These are phyloP conservation scores for Notolabrus celidotus DNA, from an alignment of 2,797 vertebrate genomes.

Conservation along the genomic window DNA sequence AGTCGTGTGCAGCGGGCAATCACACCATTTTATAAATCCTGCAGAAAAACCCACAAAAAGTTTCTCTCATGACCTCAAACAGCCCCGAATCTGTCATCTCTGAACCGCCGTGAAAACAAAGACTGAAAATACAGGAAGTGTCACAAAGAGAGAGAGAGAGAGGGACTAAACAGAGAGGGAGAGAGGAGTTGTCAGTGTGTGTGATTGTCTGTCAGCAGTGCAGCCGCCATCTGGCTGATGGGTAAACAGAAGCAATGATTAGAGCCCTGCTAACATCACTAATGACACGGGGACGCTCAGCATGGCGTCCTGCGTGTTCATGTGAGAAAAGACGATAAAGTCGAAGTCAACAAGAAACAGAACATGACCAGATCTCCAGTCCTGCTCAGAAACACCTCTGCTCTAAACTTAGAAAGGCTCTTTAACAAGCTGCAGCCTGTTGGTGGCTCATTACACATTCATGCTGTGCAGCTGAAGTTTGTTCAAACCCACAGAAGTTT, in stretches of 20 bases:
- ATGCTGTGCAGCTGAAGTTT: conserved; percentile 13
- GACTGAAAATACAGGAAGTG: neutral
- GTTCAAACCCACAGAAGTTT: neutral
- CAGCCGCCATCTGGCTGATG: conserved; percentile 59
- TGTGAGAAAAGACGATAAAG: neutral
- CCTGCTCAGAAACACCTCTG: neutral
- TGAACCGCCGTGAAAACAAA: too few relatives aligned
- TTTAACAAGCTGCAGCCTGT: neutral
- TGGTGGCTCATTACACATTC: conserved; percentile 6
- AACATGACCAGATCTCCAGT: neutral
- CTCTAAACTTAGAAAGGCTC: neutral
- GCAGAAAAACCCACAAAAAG: neutral
- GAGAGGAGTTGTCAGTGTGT: conserved; percentile 19
- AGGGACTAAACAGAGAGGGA: neutral
- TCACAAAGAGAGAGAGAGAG: neutral
- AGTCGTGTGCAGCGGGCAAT: neutral
- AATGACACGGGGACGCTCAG: conserved; percentile 42
- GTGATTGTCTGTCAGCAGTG: conserved; percentile 28
- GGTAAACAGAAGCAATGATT: conserved; percentile 61
- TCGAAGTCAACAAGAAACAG: neutral
- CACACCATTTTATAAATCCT: neutral
- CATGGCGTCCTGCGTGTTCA: neutral
- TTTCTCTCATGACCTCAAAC: neutral
- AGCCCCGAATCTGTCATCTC: neutral
- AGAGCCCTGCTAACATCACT: conserved; percentile 56